Evolutionary conservation across 2,113 vertebrate genomes (phyloP).

Genomic region (Eulacestoma nigropectus): DNA sequence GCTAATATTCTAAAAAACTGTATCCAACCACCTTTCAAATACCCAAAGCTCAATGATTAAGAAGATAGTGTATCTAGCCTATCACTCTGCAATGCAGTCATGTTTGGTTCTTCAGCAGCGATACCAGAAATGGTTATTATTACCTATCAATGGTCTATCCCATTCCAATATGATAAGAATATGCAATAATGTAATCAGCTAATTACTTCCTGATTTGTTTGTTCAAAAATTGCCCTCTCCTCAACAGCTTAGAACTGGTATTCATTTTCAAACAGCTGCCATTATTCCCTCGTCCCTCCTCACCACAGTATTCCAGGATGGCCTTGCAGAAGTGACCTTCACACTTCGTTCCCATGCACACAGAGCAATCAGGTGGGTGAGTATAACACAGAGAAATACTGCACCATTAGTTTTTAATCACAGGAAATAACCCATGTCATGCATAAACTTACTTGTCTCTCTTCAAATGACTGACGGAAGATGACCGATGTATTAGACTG

Average conservation of each 20-base stretch:
- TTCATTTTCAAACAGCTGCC: not conserved
- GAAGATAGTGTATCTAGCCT: not conserved
- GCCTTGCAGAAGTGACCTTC: not conserved
- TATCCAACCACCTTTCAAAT: not conserved
- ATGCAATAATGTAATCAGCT: not conserved
- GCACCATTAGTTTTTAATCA: not conserved
- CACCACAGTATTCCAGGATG: not conserved
- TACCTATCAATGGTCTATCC: not conserved
- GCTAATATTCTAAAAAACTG: not conserved
- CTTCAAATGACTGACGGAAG: not conserved
- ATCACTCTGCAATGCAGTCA: not conserved
- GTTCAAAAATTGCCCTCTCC: not conserved
- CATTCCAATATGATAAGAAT: not conserved
- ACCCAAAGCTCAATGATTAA: not conserved
- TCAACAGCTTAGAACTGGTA: not conserved
- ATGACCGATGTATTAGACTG: not conserved
- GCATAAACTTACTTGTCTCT: not conserved
- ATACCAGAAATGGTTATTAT: not conserved
- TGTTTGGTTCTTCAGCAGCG: not conserved
- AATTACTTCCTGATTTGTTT: not conserved
- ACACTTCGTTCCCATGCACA: not conserved
- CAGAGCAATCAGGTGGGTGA: not conserved
- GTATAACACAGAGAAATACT: not conserved
- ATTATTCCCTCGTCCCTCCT: not conserved
- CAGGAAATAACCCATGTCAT: not conserved